Percentiles rank a stretch among this genome's conserved stretches.
These are phyloP conservation scores for Tribolium madens DNA, from an alignment of 1,140 invertebrate species.

Conservation along the genomic window DNA sequence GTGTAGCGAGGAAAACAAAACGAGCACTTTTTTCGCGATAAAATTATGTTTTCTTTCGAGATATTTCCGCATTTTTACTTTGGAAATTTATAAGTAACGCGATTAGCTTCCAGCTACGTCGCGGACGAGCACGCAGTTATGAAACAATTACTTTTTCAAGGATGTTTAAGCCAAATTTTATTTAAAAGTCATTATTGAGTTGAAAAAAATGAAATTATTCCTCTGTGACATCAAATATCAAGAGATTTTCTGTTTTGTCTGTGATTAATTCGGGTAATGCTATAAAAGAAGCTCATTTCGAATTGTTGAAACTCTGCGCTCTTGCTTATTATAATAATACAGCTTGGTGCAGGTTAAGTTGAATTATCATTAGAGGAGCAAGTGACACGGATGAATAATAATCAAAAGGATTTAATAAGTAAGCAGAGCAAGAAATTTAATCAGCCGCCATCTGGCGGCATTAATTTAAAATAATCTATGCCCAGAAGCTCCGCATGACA, in stretches of 20 bases:
- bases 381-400: constrained; percentile 41
- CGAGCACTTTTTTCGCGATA: constrained; percentile 33
- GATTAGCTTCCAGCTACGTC: not conserved
- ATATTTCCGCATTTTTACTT: constrained; percentile 18
- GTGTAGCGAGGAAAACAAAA: constrained; percentile 8
- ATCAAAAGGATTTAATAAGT: constrained; percentile 43
- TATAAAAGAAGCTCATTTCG: no score
- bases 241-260: not conserved
- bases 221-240: not conserved
- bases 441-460: constrained; percentile 30
- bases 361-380: constrained; percentile 32
- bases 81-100: constrained; percentile 16
- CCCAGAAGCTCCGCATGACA: constrained; percentile 31
- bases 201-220: not conserved
- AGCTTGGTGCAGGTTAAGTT: not conserved
- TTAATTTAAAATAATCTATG: constrained; percentile 41
- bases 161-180: not conserved
- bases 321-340: constrained; percentile 13
- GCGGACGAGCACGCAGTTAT: not conserved
- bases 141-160: not conserved
- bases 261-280: not conserved
- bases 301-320: not conserved
- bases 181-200: not conserved
- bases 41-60: constrained; percentile 28
- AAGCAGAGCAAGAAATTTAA: constrained; percentile 42